Percentiles rank a stretch among this genome's conserved stretches.
Evolutionary conservation across 2,888 invertebrate species (phyloP).

Genomic region (Brachyptera risi): DNA sequence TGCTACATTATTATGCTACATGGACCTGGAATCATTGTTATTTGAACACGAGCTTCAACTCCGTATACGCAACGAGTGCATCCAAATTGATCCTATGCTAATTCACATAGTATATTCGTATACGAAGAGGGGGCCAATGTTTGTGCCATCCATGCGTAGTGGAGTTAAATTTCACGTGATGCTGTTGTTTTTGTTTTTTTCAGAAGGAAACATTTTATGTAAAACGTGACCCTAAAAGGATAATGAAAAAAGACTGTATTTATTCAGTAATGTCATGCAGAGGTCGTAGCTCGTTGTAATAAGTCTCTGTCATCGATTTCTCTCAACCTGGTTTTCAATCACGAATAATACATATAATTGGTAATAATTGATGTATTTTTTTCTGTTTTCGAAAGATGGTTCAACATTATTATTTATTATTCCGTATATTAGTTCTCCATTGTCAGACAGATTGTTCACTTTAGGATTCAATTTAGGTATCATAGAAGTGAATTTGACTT

Average conservation of each 20-base stretch:
- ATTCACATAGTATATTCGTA: no score
- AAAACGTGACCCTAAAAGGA: constrained; percentile 2
- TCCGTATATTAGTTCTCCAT: no score
- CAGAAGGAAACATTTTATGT: constrained; percentile 3
- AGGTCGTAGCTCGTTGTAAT: neutral
- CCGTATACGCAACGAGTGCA: neutral
- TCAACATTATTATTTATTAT: no score
- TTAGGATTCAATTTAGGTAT: no score
- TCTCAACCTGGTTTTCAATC: neutral
- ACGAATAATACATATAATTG: constrained; percentile 8
- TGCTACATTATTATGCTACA: constrained; percentile 9
- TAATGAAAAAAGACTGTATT: neutral
- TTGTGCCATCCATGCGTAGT: neutral
- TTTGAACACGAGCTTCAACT: neutral
- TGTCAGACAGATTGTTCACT: no score
- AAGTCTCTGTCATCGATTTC: neutral
- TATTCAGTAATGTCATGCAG: neutral
- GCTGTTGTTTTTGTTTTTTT: neutral
- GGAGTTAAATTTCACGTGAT: neutral
- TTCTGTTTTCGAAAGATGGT: no score
- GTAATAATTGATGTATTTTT: neutral
- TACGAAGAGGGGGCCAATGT: neutral
- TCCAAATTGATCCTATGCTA: neutral
- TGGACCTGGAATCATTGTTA: neutral
- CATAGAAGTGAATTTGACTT: no score